Percentiles rank a stretch among this genome's conserved stretches.
Evolutionary conservation across 2,888 invertebrate species (phyloP).

Genomic region (Agrilus biguttatus): DNA sequence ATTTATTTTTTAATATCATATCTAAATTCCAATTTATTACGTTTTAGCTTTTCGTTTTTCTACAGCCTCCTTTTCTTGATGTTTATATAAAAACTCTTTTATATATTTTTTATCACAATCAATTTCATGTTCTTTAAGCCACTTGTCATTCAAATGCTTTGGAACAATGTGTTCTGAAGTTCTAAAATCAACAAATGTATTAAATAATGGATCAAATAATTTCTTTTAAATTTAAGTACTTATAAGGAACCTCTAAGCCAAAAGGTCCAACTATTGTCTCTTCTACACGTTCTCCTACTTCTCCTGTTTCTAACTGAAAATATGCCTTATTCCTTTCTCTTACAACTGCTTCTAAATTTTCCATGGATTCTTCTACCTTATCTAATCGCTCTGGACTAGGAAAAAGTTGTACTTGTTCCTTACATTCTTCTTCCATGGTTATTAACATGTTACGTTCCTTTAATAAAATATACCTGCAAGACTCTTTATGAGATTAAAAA

Average conservation of each 20-base stretch:
- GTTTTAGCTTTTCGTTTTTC: conserved; percentile 2
- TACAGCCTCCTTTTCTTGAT: conserved; percentile 43
- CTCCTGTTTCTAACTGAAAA: conserved; percentile 77
- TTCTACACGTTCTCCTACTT: conserved; percentile 62
- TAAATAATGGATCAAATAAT: neutral
- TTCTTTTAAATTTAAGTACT: conserved; percentile 16
- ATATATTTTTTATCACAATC: conserved; percentile 47
- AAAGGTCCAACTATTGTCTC: conserved; percentile 41
- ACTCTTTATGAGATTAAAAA: conserved; percentile 1
- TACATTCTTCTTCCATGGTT: conserved; percentile 84
- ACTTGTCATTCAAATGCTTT: conserved; percentile 47
- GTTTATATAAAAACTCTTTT: conserved; percentile 42
- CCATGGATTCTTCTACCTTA: conserved; percentile 91
- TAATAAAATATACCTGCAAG: conserved; percentile 58
- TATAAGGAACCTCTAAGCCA: conserved; percentile 44
- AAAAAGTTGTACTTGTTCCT: conserved; percentile 50
- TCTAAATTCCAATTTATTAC: conserved; percentile 1
- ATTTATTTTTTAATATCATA: neutral
- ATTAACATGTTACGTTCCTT: conserved; percentile 96
- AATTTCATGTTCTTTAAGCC: conserved; percentile 40
- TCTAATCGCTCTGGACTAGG: conserved; percentile 88
- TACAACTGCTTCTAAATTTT: conserved; percentile 78
- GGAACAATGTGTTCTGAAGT: conserved; percentile 51
- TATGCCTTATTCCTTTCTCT: conserved; percentile 87
- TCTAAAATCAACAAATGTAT: conserved; percentile 16